phyloP scores from a whole-genome alignment of 2,888 invertebrate genomes.

The Sceliomorpha sp. region DNA sequence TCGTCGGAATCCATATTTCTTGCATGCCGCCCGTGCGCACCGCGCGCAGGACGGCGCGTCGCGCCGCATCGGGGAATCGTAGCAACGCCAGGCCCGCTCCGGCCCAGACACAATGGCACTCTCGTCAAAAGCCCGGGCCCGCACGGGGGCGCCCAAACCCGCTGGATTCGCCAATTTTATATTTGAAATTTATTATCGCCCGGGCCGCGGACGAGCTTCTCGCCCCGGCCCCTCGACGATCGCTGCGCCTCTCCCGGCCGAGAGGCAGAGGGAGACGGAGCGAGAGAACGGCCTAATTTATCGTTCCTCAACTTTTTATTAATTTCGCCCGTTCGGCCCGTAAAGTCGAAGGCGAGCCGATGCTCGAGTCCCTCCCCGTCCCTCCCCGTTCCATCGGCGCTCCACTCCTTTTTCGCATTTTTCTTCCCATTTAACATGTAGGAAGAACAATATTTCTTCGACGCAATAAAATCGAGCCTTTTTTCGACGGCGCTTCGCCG shows the following conservation, averaged over 20 bases:
- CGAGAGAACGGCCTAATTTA: constrained; percentile 78
- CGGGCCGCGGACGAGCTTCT: constrained; percentile 58
- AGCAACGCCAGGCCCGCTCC: constrained; percentile 58
- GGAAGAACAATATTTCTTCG: constrained; percentile 55
- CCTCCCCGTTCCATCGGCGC: too few species aligned
- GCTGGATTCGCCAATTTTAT: constrained; percentile 76
- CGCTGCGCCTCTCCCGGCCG: too few species aligned
- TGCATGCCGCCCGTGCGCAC: constrained; percentile 58
- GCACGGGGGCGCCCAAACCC: constrained; percentile 55
- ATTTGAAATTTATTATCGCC: constrained; percentile 79
- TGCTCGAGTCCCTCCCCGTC: constrained; percentile 25
- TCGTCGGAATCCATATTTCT: constrained; percentile 62
- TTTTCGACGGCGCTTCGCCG: constrained; percentile 46
- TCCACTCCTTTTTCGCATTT: constrained; percentile 56
- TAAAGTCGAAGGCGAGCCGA: constrained; percentile 30
- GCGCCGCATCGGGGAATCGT: constrained; percentile 55
- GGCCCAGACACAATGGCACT: constrained; percentile 68
- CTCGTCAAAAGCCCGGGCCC: constrained; percentile 64
- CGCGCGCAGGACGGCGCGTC: constrained; percentile 38
- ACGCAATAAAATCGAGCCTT: constrained; percentile 53
- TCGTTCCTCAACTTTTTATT: constrained; percentile 80
- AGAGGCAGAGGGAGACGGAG: too few species aligned
- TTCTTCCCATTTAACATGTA: constrained; percentile 55
- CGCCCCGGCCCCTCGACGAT: constrained; percentile 63
- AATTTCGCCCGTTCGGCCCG: constrained; percentile 70